phyloP scores from a whole-genome alignment of 2,888 invertebrate genomes.

The Hecatera dysodea region DNA sequence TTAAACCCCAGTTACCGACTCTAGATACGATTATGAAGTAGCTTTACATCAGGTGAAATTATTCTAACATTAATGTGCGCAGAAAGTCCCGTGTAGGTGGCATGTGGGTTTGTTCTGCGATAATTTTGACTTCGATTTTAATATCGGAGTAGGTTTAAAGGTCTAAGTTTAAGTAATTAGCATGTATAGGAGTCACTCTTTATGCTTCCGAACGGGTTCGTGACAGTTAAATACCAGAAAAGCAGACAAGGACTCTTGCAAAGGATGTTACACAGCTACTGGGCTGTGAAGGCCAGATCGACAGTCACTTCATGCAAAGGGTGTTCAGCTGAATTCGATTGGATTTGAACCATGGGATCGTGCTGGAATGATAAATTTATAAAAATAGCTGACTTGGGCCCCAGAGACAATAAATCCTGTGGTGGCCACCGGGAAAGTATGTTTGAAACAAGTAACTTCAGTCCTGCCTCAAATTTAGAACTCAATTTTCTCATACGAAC shows the following conservation, averaged over 20 bases:
- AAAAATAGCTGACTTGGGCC: too few relatives aligned
- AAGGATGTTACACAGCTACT: too few relatives aligned
- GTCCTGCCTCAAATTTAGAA: neutral
- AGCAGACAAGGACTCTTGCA: too few relatives aligned
- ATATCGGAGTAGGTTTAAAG: neutral
- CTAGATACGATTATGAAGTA: slow-evolving; percentile 36
- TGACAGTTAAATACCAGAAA: too few relatives aligned
- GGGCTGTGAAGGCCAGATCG: too few relatives aligned
- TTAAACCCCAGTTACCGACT: slow-evolving; percentile 65
- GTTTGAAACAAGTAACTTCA: too few relatives aligned
- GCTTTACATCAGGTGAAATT: slow-evolving; percentile 32
- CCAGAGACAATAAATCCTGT: too few relatives aligned
- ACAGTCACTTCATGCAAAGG: too few relatives aligned
- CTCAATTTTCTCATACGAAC: neutral
- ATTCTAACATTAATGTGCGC: slow-evolving; percentile 21
- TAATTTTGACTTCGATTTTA: slow-evolving; percentile 13
- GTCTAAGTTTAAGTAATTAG: neutral
- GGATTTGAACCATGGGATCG: too few relatives aligned
- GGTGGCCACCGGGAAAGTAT: too few relatives aligned
- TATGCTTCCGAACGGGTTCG: neutral
- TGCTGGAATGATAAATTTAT: too few relatives aligned
- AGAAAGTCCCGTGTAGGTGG: neutral
- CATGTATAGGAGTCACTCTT: neutral
- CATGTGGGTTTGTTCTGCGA: slow-evolving; percentile 1
- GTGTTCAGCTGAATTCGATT: too few relatives aligned